Base-by-base conservation (phyloP, 1,140 invertebrate genomes). In the Apis florea region DNA sequence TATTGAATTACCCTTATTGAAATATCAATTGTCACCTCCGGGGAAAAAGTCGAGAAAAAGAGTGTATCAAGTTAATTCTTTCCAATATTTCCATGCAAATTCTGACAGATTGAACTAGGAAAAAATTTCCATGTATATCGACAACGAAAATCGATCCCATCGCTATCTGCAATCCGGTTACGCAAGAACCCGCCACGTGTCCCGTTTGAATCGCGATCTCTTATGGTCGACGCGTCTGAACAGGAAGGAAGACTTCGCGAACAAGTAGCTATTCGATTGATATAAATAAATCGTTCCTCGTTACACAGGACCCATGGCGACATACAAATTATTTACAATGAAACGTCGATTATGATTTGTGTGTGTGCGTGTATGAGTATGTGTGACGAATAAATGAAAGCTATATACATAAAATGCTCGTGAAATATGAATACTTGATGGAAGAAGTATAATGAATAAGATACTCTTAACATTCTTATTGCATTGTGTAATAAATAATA, bases 181-280 rank as follows among this genome's bases (percentile, higher is more conserved):
- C 67, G 76, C 69, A 73, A 73, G 19, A 58, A 26, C 9, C 8
- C 51, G 69, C 79, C 70, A 67, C 79, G 79, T 80, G 79, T 80
- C 24, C 1, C 26, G 17, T 21, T 17, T 15, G 9, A 63, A 54
- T 72, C 68, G 69, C 68, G 13, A 21, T 69, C 21, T 54, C 19
- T 31, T 9, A 15, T 15, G 66, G 49, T 67, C 24, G 40, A 51
- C 51, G 49, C n/a, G 26, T 10, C n/a, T 26, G 10, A 53, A 64
- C 21, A 54, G 59, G 58, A 54, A 54, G 56, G n/a, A 59, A 51
- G 58, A 70, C 49, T 24, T 71, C 1, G 19, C 40, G 51, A 61
- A n/a, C 47, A 61, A 79, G 67, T 51, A 63, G 13, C 47, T 51
- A 17, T 68, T 53, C 67, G 47, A 71, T 71, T 17, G 67, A 31